Base-by-base conservation (phyloP, 2,797 vertebrate genomes). In the Rhincodon typus region DNA sequence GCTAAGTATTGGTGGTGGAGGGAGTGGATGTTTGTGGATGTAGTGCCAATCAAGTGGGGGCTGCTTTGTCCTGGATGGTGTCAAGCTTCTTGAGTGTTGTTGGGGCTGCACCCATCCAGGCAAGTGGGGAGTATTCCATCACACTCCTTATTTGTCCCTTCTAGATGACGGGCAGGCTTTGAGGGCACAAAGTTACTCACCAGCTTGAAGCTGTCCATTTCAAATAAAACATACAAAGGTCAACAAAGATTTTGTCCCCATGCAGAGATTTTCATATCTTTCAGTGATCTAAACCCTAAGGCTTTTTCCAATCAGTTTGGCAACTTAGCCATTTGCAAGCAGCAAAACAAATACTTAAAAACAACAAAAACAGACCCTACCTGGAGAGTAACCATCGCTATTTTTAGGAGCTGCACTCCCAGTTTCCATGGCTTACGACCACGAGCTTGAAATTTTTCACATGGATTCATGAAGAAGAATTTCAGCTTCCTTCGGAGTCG, bases 381-480 rank as follows among this genome's bases (percentile, higher is more conserved):
- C 98, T 99, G 99, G 42, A 98, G 70, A 19, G 99, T 99, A 96
- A 99, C 99, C 96, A 99, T 98, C 0, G 96, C 98, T 62, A 99
- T 99, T 97, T 99, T 99, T 95, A 99, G 96, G 96, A 99, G 98
- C 94, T 99, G 99, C 96, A 99, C 97, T 79, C 97, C 98, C 95
- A 99, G 98, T 96, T 99, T 99, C 98, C 99, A 99, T 0, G 99
- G 99, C 95, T 99, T 99, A 96, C 99, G 98, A 23, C 98, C 98
- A 67, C 98, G 97, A 82, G 98, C 98, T 97, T 97, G 98, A 97
- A 99, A 99, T 96, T 99, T 99, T 96, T 99, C 98, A 96, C 99
- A 99, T 0, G 99, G 99, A 96, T 98, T 99, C 99, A 99, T 99
- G 96, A 99, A 99, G 97, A 98, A 99, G 97, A 99, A 99, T 96